These are phyloP conservation scores for Dermochelys coriacea DNA, from an alignment of 2,797 vertebrate species.

Conservation along the genomic window DNA sequence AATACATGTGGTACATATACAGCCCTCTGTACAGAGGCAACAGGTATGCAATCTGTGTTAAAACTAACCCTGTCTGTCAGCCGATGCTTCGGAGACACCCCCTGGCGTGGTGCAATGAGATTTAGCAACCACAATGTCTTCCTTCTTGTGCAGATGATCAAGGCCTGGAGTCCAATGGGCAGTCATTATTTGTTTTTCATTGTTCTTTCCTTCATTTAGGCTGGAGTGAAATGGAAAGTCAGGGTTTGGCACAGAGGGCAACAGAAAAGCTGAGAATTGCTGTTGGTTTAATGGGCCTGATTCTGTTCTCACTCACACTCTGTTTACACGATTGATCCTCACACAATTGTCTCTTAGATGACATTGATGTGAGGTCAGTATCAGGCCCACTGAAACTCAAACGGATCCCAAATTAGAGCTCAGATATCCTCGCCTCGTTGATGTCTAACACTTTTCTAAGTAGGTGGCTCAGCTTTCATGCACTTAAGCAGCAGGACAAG, in stretches of 20 bases:
- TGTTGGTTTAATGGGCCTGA: neutral
- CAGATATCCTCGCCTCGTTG: neutral
- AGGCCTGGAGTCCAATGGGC: neutral
- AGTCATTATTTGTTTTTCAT: neutral
- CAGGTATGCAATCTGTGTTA: neutral
- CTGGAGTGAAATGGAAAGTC: constrained; percentile 1
- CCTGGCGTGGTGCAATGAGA: accelerated
- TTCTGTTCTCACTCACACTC: neutral
- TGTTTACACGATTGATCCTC: accelerated
- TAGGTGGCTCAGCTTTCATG: constrained; percentile 3
- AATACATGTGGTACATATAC: neutral
- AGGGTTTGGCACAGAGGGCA: neutral
- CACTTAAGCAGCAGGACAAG: neutral
- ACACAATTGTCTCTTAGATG: neutral
- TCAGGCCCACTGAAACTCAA: neutral
- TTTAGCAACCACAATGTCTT: neutral
- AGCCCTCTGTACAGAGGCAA: neutral
- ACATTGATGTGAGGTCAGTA: neutral
- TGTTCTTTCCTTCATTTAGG: neutral
- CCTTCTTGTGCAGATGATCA: constrained; percentile 28
- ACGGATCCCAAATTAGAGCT: neutral
- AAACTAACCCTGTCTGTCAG: neutral
- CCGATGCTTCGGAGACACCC: neutral
- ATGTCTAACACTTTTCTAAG: neutral
- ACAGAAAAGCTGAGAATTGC: neutral